Conservation (phyloP, 2,113 vertebrate species). For the Thinocorus orbignyianus region DNA sequence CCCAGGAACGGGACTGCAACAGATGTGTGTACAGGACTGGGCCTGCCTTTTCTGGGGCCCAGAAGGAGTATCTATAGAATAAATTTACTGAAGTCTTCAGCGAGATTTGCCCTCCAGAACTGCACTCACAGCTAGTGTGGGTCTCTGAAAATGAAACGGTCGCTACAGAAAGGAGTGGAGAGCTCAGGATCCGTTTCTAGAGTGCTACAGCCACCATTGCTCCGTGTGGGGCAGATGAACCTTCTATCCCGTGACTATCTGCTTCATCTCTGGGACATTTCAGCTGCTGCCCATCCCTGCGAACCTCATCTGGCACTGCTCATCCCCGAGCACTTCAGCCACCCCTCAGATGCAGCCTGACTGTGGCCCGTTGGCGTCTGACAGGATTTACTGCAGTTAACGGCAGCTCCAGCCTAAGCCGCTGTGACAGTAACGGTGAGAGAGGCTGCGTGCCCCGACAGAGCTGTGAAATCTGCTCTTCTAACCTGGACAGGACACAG, state of each 20-base stretch:
- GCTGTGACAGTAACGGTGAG: rapidly evolving
- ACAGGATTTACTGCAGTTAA: neutral
- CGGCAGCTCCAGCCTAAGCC: neutral
- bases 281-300: neutral
- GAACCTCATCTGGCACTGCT: neutral
- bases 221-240: neutral
- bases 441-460: neutral
- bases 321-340: neutral
- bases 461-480: neutral
- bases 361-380: neutral
- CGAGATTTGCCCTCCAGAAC: neutral
- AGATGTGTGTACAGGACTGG: neutral
- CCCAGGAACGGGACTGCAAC: neutral
- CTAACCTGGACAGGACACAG: rapidly evolving
- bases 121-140: neutral
- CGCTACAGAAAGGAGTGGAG: neutral
- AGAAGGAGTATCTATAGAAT: neutral
- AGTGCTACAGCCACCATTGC: neutral
- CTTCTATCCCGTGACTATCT: neutral
- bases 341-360: neutral
- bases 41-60: neutral
- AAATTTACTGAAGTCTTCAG: neutral
- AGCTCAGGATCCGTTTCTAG: neutral
- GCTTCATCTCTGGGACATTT: neutral
- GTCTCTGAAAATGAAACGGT: neutral